A percentile compares a stretch with the other conserved stretches of the same genome.
Conservation (phyloP, 2,888 invertebrate genomes). For the Agonum fuliginosum region DNA sequence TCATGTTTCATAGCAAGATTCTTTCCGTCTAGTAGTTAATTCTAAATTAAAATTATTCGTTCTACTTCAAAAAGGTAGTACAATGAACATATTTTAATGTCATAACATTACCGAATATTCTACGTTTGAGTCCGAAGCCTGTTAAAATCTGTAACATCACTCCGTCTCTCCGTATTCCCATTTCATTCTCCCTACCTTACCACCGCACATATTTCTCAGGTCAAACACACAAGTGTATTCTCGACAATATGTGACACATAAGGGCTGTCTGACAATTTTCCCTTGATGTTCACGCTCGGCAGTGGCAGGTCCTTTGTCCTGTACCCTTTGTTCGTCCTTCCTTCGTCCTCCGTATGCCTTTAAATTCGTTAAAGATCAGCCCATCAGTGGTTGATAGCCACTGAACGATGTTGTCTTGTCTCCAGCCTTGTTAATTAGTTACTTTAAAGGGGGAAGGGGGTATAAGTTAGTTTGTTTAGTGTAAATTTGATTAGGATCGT, state of each 20-base stretch:
- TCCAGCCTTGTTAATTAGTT: slow-evolving; percentile 15
- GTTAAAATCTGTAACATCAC: no score
- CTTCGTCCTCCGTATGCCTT: neutral
- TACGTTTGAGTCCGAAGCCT: no score
- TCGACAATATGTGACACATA: neutral
- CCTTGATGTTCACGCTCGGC: neutral
- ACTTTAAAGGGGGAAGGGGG: neutral
- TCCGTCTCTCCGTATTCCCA: no score
- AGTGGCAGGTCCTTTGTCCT: neutral
- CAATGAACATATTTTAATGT: no score
- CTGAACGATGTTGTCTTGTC: neutral
- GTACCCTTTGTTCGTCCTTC: neutral
- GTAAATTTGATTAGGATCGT: slow-evolving; percentile 2
- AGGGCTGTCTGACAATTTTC: neutral
- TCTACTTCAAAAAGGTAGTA: no score
- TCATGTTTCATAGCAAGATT: no score
- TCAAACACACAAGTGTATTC: neutral
- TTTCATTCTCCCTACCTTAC: no score
- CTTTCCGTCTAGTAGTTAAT: no score
- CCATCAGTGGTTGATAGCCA: neutral
- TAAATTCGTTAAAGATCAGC: slow-evolving; percentile 2
- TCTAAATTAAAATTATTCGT: no score
- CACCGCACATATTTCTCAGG: slow-evolving; percentile 2
- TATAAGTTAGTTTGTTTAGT: neutral
- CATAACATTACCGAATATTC: no score